Evolutionary conservation across 2,113 vertebrate genomes (phyloP).

Genomic region (Rhynchopsitta pachyrhyncha): DNA sequence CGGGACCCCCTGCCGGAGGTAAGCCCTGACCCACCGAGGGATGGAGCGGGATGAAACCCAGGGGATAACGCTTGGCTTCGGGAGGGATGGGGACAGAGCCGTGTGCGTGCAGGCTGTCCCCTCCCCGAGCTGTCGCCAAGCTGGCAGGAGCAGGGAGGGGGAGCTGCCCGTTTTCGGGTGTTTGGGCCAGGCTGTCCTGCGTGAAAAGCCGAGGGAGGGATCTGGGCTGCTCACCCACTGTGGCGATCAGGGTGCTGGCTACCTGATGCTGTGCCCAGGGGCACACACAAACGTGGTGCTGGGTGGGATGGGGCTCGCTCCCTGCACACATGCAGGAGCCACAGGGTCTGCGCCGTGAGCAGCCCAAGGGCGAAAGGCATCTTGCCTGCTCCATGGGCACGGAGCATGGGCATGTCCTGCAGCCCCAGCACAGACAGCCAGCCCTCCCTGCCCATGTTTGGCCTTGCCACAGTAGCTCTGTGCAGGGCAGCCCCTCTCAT

Average conservation of each 20-base stretch:
- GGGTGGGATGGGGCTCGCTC: background rate
- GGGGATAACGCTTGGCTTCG: rapidly evolving
- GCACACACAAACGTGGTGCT: rapidly evolving
- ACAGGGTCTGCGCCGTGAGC: rapidly evolving
- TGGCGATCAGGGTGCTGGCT: background rate
- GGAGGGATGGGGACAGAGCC: background rate
- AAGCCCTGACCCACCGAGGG: background rate
- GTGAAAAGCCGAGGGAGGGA: too few relatives aligned
- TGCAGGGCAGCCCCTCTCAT: background rate
- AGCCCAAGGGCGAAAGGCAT: background rate
- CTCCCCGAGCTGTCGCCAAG: rapidly evolving
- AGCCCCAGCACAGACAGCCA: background rate
- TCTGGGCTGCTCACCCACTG: rapidly evolving
- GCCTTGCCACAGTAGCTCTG: background rate
- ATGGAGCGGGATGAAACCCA: rapidly evolving
- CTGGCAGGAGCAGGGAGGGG: background rate
- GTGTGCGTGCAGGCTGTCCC: background rate
- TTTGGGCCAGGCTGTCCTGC: background rate
- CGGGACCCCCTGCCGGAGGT: slow-evolving; percentile 36
- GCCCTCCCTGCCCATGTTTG: background rate
- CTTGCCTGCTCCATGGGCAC: background rate
- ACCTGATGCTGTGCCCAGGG: background rate
- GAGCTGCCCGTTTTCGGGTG: background rate
- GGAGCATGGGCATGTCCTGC: background rate
- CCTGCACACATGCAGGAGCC: rapidly evolving